phyloP scores from a whole-genome alignment of 2,113 vertebrate species.

The Bubo bubo region DNA sequence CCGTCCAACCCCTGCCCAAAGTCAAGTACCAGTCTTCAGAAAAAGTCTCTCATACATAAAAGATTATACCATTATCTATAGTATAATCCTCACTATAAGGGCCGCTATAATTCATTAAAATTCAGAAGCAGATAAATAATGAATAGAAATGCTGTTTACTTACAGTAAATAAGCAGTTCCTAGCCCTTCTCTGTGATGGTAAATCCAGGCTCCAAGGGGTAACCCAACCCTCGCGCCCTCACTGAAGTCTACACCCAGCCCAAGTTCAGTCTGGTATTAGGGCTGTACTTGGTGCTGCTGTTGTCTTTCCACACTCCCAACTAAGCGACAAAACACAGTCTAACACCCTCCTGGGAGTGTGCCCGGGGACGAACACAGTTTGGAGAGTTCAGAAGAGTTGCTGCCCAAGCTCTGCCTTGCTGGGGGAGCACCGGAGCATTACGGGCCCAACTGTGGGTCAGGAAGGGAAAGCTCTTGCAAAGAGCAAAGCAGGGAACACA shows the following conservation, averaged over 20 bases:
- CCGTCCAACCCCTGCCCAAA: background rate
- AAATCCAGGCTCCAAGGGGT: background rate
- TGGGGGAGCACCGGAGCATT: too few relatives aligned
- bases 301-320: too few relatives aligned
- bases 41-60: background rate
- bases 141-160: background rate
- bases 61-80: background rate
- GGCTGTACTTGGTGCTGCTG: too few relatives aligned
- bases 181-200: background rate
- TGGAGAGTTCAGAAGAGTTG: too few relatives aligned
- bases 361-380: too few relatives aligned
- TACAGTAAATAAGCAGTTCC: background rate
- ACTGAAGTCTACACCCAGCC: fast-evolving
- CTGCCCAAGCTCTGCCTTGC: too few relatives aligned
- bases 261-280: background rate
- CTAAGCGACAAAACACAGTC: too few relatives aligned
- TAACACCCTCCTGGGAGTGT: too few relatives aligned
- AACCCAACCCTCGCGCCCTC: background rate
- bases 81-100: background rate
- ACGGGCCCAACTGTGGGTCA: too few relatives aligned
- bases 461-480: too few relatives aligned
- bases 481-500: background rate
- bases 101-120: background rate
- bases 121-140: background rate
- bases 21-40: background rate